phyloP scores from a whole-genome alignment of 1,140 invertebrate species.

The Cecropterus lyciades region DNA sequence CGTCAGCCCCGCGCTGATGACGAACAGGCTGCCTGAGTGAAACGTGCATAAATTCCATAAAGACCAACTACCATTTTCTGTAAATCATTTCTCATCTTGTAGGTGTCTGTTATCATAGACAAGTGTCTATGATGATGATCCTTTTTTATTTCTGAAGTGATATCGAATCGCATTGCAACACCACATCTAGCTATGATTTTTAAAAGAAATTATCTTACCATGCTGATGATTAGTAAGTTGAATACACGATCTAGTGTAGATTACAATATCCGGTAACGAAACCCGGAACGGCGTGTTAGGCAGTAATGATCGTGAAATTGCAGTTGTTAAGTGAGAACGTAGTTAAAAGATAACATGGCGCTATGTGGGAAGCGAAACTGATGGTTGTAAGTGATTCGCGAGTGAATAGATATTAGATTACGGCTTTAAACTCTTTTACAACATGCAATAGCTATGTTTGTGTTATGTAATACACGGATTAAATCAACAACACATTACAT shows the following conservation, averaged over 20 bases:
- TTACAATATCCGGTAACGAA: background rate
- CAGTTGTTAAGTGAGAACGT: slow-evolving; percentile 9
- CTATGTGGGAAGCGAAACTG: background rate
- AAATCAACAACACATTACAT: too few species aligned
- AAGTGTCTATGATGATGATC: too few species aligned
- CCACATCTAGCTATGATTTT: too few species aligned
- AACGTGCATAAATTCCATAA: background rate
- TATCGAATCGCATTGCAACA: too few species aligned
- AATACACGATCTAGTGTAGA: too few species aligned
- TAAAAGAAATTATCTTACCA: too few species aligned
- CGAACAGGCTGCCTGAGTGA: slow-evolving; percentile 69
- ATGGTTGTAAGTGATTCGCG: background rate
- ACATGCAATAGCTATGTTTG: background rate
- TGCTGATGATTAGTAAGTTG: too few species aligned
- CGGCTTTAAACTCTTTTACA: background rate
- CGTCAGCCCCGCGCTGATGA: slow-evolving; percentile 70
- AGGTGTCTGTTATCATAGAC: too few species aligned
- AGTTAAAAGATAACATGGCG: background rate
- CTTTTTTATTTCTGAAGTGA: too few species aligned
- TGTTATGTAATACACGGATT: too few species aligned
- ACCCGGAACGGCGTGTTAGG: background rate
- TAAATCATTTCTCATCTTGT: too few species aligned
- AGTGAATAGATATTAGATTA: background rate
- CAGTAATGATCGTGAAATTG: slow-evolving; percentile 15
- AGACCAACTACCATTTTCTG: too few species aligned